Conservation (phyloP, 2,888 invertebrate species). For the Phortica okadai region DNA sequence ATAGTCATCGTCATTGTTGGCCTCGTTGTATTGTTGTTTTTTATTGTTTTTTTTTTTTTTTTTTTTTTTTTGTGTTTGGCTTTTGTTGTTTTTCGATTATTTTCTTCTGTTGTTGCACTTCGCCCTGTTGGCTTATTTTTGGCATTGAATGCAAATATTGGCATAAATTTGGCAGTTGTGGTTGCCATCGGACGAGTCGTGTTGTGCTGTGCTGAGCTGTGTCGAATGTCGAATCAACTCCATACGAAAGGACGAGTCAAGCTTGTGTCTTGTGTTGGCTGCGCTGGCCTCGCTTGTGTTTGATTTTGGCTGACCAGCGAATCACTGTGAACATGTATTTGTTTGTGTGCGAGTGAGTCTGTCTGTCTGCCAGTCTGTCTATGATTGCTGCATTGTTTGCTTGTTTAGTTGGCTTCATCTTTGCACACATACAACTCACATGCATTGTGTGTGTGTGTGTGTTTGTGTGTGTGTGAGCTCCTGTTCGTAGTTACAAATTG, state of each 20-base stretch:
- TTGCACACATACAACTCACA: background rate
- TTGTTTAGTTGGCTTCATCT: slow-evolving; percentile 10
- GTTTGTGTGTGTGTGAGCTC: slow-evolving; percentile 19
- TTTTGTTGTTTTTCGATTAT: slow-evolving; percentile 34
- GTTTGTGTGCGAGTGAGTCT: background rate
- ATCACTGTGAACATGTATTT: background rate
- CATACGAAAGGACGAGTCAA: background rate
- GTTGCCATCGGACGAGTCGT: slow-evolving; percentile 46
- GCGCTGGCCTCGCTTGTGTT: background rate
- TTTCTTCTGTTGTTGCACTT: slow-evolving; percentile 29
- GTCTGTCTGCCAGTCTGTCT: slow-evolving; percentile 10
- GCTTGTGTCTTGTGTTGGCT: background rate
- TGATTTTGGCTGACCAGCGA: slow-evolving; percentile 4
- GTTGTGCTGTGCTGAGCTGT: background rate
- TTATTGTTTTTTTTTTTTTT: background rate
- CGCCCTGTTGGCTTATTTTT: slow-evolving; percentile 60
- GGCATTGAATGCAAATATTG: slow-evolving; percentile 70
- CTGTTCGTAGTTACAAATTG: slow-evolving; percentile 37
- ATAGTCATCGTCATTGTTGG: background rate
- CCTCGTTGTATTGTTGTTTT: background rate
- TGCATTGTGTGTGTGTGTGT: background rate
- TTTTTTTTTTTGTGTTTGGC: background rate
- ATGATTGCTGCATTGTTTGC: slow-evolving; percentile 31
- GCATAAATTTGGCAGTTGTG: slow-evolving; percentile 64
- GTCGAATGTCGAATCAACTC: background rate